Evolutionary conservation across 2,113 vertebrate species (phyloP).

Genomic region (Tupaia tana): DNA sequence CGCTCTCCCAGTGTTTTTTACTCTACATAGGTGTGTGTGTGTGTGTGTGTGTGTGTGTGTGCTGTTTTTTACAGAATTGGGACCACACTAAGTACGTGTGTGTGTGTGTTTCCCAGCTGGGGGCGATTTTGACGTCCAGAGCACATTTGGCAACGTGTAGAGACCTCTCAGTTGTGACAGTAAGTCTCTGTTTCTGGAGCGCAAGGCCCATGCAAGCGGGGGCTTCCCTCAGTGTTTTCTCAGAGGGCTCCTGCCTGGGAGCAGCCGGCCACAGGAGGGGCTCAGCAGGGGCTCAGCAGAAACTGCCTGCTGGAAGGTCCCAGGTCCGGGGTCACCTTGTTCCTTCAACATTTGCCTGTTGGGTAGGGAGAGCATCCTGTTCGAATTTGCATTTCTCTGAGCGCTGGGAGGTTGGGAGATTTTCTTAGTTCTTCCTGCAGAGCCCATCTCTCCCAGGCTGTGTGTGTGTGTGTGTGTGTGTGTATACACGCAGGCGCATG

Average conservation of each 20-base stretch:
- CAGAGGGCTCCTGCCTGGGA: background rate
- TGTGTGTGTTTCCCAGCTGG: background rate
- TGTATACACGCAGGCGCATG: no score
- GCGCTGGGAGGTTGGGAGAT: background rate
- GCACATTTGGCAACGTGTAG: background rate
- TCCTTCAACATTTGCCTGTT: background rate
- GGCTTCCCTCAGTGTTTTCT: background rate
- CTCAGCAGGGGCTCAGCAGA: background rate
- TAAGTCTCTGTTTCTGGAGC: background rate
- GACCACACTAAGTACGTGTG: background rate
- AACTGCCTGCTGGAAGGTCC: background rate
- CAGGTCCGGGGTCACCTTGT: no score
- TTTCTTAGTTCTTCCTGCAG: background rate
- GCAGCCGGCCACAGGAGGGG: accelerated
- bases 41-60: background rate
- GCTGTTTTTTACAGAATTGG: background rate
- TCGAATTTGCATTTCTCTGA: background rate
- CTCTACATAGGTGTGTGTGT: background rate
- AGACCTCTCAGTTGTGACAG: background rate
- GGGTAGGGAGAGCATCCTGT: background rate
- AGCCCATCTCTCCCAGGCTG: background rate
- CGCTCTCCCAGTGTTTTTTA: background rate
- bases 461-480: background rate
- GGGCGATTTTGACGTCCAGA: background rate
- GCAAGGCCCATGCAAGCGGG: background rate